A percentile compares a stretch with the other conserved stretches of the same genome.
Conservation (phyloP, 1,140 invertebrate genomes). For the Drosophila nigromelanica region DNA sequence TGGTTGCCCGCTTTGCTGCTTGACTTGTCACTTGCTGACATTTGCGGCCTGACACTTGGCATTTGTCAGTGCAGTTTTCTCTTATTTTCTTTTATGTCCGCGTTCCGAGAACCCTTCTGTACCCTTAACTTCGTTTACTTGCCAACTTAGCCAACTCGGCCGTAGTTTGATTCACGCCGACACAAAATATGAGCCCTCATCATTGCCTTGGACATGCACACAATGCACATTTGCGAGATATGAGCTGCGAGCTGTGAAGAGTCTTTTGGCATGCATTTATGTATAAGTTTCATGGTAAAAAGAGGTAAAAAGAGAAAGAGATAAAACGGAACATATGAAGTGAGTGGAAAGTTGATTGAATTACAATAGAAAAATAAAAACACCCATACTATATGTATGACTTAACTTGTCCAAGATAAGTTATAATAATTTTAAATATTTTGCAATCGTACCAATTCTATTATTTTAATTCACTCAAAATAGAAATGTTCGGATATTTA, state of each 20-base stretch:
- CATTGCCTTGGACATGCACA: slow-evolving; percentile 38
- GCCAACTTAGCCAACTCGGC: slow-evolving; percentile 8
- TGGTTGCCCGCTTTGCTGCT: slow-evolving; percentile 50
- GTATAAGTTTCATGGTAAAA: not conserved
- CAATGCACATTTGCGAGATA: slow-evolving; percentile 15
- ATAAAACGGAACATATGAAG: not conserved
- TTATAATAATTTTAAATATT: too few relatives aligned
- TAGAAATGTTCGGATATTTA: too few relatives aligned
- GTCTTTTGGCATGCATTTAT: slow-evolving; percentile 27
- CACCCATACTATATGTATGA: too few relatives aligned
- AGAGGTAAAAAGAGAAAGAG: not conserved
- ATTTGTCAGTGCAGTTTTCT: slow-evolving; percentile 54
- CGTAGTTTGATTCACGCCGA: slow-evolving; percentile 13
- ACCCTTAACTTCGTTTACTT: slow-evolving; percentile 17
- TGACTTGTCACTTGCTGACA: slow-evolving; percentile 64
- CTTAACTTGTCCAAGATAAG: too few relatives aligned
- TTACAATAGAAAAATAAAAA: not conserved
- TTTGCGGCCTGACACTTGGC: slow-evolving; percentile 64
- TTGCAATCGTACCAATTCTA: too few relatives aligned
- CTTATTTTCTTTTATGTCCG: not conserved
- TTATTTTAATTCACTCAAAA: too few relatives aligned
- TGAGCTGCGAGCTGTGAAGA: slow-evolving; percentile 10
- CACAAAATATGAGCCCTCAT: slow-evolving; percentile 42
- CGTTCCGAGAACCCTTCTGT: not conserved
- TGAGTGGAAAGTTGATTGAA: not conserved